Conservation (phyloP, 2,888 invertebrate species). For the Ichneumon xanthorius region DNA sequence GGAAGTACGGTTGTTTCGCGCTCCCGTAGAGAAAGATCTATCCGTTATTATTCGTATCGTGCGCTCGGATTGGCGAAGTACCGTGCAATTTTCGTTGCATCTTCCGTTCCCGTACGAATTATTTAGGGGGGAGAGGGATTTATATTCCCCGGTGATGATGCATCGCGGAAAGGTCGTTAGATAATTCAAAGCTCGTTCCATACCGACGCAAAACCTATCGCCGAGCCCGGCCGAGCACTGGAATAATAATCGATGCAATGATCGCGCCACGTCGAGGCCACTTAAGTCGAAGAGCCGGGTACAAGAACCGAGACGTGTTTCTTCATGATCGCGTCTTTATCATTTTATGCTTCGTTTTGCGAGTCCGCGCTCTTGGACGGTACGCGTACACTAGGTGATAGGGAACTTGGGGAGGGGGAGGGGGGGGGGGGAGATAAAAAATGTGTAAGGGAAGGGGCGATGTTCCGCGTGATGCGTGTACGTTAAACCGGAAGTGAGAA, state of each 20-base stretch:
- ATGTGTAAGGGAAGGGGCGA: constrained; percentile 40
- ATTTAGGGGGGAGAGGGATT: neutral
- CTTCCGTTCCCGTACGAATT: neutral
- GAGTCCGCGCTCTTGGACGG: constrained; percentile 15
- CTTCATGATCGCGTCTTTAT: constrained; percentile 68
- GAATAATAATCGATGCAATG: constrained; percentile 68
- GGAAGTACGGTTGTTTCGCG: constrained; percentile 10
- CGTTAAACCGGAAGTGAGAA: constrained; percentile 61
- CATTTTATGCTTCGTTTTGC: constrained; percentile 66
- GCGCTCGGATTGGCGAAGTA: neutral
- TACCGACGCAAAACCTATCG: constrained; percentile 56
- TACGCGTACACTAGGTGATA: constrained; percentile 32
- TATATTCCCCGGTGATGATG: constrained; percentile 22
- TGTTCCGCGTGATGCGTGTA: constrained; percentile 21
- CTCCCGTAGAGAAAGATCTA: neutral
- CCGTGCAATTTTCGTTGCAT: neutral
- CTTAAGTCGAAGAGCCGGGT: constrained; percentile 64
- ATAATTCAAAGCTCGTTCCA: constrained; percentile 61
- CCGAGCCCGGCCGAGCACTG: constrained; percentile 26
- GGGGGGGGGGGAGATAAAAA: constrained; percentile 17
- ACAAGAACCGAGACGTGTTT: constrained; percentile 67
- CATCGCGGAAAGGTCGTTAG: constrained; percentile 47
- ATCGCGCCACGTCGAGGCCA: constrained; percentile 64
- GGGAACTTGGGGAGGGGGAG: constrained; percentile 22
- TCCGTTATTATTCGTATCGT: constrained; percentile 21